phyloP scores from a whole-genome alignment of 2,113 vertebrate genomes.

The Octodon degus region DNA sequence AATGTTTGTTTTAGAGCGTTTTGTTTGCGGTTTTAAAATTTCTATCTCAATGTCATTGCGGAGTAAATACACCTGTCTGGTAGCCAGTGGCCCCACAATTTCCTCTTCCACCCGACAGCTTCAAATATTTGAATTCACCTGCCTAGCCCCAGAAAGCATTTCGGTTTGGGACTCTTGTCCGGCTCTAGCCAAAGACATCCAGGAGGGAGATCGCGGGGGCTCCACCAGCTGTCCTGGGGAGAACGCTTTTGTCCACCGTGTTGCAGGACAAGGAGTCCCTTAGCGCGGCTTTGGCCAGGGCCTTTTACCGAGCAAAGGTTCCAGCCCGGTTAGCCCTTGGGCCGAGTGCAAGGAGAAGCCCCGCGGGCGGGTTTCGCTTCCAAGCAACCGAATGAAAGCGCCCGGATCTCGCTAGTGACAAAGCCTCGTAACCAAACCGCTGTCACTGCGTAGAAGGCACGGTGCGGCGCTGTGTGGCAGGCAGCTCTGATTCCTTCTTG shows the following conservation, averaged over 20 bases:
- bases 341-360: background rate
- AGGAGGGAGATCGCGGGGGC: accelerated
- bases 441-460: too few relatives aligned
- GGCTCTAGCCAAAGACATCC: background rate
- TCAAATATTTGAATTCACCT: background rate
- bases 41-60: background rate
- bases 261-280: background rate
- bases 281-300: background rate
- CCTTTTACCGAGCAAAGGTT: background rate
- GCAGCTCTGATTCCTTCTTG: background rate
- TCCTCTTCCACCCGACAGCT: background rate
- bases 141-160: background rate
- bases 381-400: background rate
- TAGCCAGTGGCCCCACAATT: background rate
- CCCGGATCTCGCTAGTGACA: background rate
- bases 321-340: background rate
- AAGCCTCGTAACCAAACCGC: background rate
- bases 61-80: background rate
- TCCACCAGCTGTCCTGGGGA: background rate
- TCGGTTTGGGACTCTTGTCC: background rate
- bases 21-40: background rate
- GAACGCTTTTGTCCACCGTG: background rate
- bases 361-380: accelerated
- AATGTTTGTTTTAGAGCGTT: background rate
- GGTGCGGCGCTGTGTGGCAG: background rate